Percentiles rank a stretch among this genome's conserved stretches.
These are phyloP conservation scores for Listrodromus nycthemerus DNA, from an alignment of 2,888 invertebrate species.

Conservation along the genomic window DNA sequence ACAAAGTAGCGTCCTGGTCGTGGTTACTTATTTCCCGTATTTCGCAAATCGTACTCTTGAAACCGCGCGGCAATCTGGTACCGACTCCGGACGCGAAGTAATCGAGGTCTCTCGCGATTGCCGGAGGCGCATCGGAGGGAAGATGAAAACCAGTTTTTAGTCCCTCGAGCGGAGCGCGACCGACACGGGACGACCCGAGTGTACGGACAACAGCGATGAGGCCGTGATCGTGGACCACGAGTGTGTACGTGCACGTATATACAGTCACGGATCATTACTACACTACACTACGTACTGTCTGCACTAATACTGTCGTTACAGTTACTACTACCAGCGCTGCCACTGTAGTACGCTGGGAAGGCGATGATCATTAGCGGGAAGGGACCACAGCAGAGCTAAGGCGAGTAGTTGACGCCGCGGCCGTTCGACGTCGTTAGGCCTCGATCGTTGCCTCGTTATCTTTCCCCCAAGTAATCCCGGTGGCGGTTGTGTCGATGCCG, in stretches of 20 bases:
- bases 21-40: neutral
- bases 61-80: neutral
- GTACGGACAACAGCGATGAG: slow-evolving; percentile 52
- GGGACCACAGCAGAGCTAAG: slow-evolving; percentile 28
- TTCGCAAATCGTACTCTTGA: neutral
- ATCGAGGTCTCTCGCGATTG: slow-evolving; percentile 43
- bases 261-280: slow-evolving; percentile 37
- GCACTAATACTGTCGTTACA: slow-evolving; percentile 45
- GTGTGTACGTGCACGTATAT: slow-evolving; percentile 3
- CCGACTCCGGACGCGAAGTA: slow-evolving; percentile 46
- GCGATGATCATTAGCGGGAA: slow-evolving; percentile 56
- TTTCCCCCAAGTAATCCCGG: slow-evolving; percentile 61
- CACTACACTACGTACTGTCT: slow-evolving; percentile 12
- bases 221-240: slow-evolving; percentile 57
- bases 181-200: slow-evolving; percentile 51
- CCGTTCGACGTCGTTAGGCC: slow-evolving; percentile 66
- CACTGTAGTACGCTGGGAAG: neutral
- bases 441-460: slow-evolving; percentile 69
- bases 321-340: neutral
- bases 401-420: slow-evolving; percentile 43
- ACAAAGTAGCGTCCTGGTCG: neutral
- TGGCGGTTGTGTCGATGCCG: slow-evolving; percentile 36
- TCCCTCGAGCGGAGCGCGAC: slow-evolving; percentile 30
- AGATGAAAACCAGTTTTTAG: slow-evolving; percentile 65
- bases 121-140: slow-evolving; percentile 32